Percentiles rank a stretch among this genome's conserved stretches.
These are phyloP conservation scores for Pangasius macronema DNA, from an alignment of 2,797 vertebrate species.

Conservation along the genomic window DNA sequence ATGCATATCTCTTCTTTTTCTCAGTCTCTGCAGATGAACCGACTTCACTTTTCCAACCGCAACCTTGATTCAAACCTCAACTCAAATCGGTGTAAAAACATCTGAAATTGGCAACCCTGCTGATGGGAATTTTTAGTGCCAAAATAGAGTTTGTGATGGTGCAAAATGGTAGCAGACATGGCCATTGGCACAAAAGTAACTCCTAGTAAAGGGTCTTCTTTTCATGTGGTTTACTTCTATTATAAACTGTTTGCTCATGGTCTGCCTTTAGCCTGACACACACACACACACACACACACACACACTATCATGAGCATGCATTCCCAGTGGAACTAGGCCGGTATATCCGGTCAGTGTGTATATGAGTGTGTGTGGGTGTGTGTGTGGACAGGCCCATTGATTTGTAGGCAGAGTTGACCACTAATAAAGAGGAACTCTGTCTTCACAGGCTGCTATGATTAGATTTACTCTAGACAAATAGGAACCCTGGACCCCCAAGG, in stretches of 20 bases:
- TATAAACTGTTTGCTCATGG: background rate
- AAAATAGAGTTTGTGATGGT: background rate
- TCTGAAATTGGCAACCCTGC: background rate
- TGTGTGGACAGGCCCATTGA: conserved; percentile 53
- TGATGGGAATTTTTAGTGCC: background rate
- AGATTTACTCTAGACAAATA: conserved; percentile 50
- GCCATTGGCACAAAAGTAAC: background rate
- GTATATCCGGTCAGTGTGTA: conserved; percentile 37
- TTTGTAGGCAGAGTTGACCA: conserved; percentile 52
- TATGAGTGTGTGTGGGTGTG: conserved; percentile 40
- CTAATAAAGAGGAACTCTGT: conserved; percentile 59
- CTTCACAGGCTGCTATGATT: conserved; percentile 52
- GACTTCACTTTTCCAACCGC: background rate
- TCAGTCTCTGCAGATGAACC: too few relatives aligned
- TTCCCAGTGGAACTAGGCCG: conserved; percentile 33
- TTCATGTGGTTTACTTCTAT: background rate
- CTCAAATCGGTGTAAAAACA: background rate
- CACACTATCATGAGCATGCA: background rate
- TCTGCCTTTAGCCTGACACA: background rate
- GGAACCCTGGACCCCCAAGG: conserved; percentile 32
- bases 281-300: conserved; percentile 26
- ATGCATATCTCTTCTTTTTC: background rate
- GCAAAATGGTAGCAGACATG: too few relatives aligned
- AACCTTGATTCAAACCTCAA: background rate
- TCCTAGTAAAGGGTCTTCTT: background rate